These are phyloP conservation scores for Anastatus disparis DNA, from an alignment of 1,140 invertebrate genomes.

Conservation along the genomic window DNA sequence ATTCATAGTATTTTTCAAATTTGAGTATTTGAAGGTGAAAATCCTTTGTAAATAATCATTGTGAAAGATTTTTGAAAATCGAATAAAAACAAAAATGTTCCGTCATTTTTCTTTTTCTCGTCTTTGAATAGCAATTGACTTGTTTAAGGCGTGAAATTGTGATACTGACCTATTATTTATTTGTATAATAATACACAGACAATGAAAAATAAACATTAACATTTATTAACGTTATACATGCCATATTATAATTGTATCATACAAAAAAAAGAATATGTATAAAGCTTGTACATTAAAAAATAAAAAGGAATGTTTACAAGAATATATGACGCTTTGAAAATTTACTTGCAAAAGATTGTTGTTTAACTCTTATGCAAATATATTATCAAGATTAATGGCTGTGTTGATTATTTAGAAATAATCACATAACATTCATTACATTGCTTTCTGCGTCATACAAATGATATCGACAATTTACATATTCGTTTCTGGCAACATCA, in stretches of 20 bases:
- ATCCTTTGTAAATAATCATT: slow-evolving; percentile 35
- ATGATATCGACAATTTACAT: slow-evolving; percentile 6
- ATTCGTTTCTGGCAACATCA: neutral
- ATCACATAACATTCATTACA: neutral
- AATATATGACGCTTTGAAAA: slow-evolving; percentile 18
- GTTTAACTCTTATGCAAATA: neutral
- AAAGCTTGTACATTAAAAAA: slow-evolving; percentile 39
- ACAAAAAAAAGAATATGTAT: slow-evolving; percentile 55
- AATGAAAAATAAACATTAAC: slow-evolving; percentile 60
- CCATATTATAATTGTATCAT: slow-evolving; percentile 54
- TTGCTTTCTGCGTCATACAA: neutral
- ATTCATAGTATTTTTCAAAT: slow-evolving; percentile 25
- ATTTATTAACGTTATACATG: slow-evolving; percentile 62
- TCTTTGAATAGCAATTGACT: neutral
- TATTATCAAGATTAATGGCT: neutral
- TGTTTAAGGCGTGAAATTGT: slow-evolving; percentile 8
- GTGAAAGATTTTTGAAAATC: neutral
- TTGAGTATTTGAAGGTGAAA: slow-evolving; percentile 13
- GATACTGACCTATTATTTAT: slow-evolving; percentile 45
- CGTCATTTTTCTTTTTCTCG: neutral
- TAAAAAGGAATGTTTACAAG: slow-evolving; percentile 50
- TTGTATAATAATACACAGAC: slow-evolving; percentile 26
- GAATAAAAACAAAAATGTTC: neutral
- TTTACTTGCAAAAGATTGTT: slow-evolving; percentile 2
- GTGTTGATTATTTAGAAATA: neutral